phyloP scores from a whole-genome alignment of 2,113 vertebrate species.

The Pomatostomus ruficeps region DNA sequence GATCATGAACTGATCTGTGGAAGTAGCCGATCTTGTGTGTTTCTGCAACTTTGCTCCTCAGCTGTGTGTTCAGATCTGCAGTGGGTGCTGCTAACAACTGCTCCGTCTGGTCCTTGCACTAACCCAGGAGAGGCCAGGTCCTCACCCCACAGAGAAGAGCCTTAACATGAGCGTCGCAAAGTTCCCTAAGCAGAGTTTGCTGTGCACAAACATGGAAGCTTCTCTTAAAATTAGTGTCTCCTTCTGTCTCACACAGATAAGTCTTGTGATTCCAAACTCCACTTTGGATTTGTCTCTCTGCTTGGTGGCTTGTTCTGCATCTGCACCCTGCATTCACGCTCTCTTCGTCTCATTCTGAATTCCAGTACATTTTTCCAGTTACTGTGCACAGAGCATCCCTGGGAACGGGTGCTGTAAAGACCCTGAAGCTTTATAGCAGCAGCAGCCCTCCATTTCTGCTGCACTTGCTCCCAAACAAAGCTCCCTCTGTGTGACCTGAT shows the following conservation, averaged over 20 bases:
- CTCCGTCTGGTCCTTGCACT: neutral
- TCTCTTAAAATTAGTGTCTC: constrained; percentile 51
- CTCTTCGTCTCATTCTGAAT: constrained; percentile 32
- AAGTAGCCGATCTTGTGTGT: constrained; percentile 6
- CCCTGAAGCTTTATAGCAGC: neutral
- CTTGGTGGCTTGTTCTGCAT: constrained; percentile 37
- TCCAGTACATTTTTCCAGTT: constrained; percentile 38
- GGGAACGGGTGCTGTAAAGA: neutral
- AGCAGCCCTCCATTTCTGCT: neutral
- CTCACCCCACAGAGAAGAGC: neutral
- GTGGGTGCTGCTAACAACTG: constrained; percentile 36
- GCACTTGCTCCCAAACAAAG: constrained; percentile 35
- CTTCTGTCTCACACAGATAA: constrained; percentile 72
- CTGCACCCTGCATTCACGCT: neutral
- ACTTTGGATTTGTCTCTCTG: constrained; percentile 50
- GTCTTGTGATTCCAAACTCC: constrained; percentile 45
- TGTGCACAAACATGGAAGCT: neutral
- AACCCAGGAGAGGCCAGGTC: neutral
- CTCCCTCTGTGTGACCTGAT: neutral
- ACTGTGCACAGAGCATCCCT: neutral
- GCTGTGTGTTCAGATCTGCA: neutral
- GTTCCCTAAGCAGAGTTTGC: neutral
- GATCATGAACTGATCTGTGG: constrained; percentile 47
- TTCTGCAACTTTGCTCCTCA: neutral
- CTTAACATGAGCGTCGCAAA: neutral